Base-by-base conservation (phyloP, 2,888 invertebrate species). In the Trypoxylon attenuatum region DNA sequence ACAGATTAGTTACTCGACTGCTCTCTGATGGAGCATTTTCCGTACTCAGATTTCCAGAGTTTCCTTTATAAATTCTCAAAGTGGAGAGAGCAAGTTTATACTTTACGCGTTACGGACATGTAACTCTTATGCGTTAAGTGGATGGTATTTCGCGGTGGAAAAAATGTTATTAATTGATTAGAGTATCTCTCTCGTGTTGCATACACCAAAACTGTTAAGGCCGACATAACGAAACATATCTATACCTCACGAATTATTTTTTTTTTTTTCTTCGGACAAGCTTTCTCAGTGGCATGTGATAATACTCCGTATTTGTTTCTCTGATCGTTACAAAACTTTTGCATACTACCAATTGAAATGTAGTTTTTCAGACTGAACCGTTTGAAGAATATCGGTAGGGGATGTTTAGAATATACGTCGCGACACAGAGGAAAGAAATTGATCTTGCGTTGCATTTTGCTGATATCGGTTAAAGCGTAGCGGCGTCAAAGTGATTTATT, bases 1-100 rank as follows among this genome's bases (percentile, higher is more conserved):
- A 79, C 76, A 76, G 76, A 80, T 80, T 80, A 60, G 74, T 76
- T 82, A 78, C 83, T 82, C 79, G 82, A 82, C 77, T 80, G 78
- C 63, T 80, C 78, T 78, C 62, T 51, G 61, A 73, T 73, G 78
- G 76, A 80, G 65, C 76, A 73, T 69, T 75, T 67, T 72, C 52
- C 43, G 29, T 45, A 59, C 25, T 19, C 56, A 13, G 25, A 39
- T 54, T 67, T n/a, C 65, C 33, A 15, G 41, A 38, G 50, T 50
- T 60, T 70, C 42, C 56, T 2, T 58, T 18, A 53, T 29, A 8
- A 62, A 50, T 59, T 69, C 49, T 42, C 53, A 57, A 53, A 1
- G 15, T 22, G 39, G 38, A 59, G 54, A 23, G 50, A 56, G 56
- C 15, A 29, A 51, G 22, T 50, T 64, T 52, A 23, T 51, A 62